Base-by-base conservation (phyloP, 2,888 invertebrate genomes). In the Incurvaria masculella region DNA sequence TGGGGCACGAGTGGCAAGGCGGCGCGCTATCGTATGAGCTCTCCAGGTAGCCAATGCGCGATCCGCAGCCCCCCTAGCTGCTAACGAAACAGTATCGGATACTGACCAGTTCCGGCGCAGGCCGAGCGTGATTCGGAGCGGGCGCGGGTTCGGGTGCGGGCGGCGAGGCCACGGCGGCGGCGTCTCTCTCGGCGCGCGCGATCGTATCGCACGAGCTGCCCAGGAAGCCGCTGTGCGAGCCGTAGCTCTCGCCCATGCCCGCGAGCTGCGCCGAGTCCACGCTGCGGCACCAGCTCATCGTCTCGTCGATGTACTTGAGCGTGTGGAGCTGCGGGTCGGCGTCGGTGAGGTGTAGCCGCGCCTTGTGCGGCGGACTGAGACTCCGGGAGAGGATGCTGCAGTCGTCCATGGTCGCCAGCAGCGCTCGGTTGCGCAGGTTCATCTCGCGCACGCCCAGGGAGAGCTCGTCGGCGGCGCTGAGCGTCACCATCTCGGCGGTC, bases 401-500 rank as follows among this genome's bases (percentile, higher is more conserved):
- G 59, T 81, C 80, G 52, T 81, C 80, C 68, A 80, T 80, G 6
- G 81, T 80, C 8, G 81, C 79, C 6, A 79, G 59, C 4, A 78
- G 66, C 33, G 79, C 81, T 54, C 75, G 68, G 58, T 81, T 81
- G 56, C 69, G 69, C 2, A 73, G 78, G 54, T 72, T 74, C 68
- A 66, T 66, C 57, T 81, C 81, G 38, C 67, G 66, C 17, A 80
- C 69, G 21, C 72, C 76, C 2, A 65, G 55, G 0, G 78, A 70
- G 38, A 67, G 66, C 56, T 71, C 73, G 52, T 75, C 78, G 10
- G 66, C 69, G 21, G 82, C 82, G 52, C 84, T 85, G 41, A 87
- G 64, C 18, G 85, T 83, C 47, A 84, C 83, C 73, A 87, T 80
- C 66, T 88, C 88, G 20, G 87, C 85, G 53, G 81, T 82, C 69